Evolutionary conservation across 1,140 invertebrate genomes (phyloP), one percentile per base, ranked within the genome.

Genomic region (Drosophila saltans): DNA sequence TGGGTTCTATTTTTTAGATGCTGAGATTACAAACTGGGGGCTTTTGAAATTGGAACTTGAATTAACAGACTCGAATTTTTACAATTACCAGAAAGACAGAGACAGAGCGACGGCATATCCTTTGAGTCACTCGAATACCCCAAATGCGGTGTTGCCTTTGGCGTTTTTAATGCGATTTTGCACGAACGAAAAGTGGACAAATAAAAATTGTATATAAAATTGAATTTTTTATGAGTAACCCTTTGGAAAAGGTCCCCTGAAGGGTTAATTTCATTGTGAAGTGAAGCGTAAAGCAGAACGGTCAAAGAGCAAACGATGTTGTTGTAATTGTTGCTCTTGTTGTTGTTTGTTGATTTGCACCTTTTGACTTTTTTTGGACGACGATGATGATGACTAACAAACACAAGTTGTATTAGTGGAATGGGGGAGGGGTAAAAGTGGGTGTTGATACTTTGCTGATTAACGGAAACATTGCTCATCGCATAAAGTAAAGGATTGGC

Each of bases 221-320:
- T 89, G 80, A 89, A 89, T 89, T 89, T 89, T 89, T 89, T 88
- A 88, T 88, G 84, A 88, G 80, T 78, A 72, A 70, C 74, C 72
- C 72, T 66, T 78, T 16, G 16, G 75, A 11, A 11, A 52, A 10
- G 62, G 41, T 16, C 16, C 66, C 74, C 71, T 59, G 80, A 83
- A 78, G 74, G 81, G 81, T 85, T 85, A 85, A 85, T 85, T 85
- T 83, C 69, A 61, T 30, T 58, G 66, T 72, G 70, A 68, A 89
- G 68, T 69, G 75, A 33, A 72, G 59, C 48, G 66, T 60, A 62
- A 84, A 78, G 58, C 74, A 26, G 30, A 66, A 79, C 70, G 41
- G 76, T 60, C 72, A 73, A 83, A 77, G 69, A 69, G 75, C 82
- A 81, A 79, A 66, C 61, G 66, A 71, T 72, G 81, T 76, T 71